Base-by-base conservation (phyloP, 2,797 vertebrate species). In the Manis pentadactyla region DNA sequence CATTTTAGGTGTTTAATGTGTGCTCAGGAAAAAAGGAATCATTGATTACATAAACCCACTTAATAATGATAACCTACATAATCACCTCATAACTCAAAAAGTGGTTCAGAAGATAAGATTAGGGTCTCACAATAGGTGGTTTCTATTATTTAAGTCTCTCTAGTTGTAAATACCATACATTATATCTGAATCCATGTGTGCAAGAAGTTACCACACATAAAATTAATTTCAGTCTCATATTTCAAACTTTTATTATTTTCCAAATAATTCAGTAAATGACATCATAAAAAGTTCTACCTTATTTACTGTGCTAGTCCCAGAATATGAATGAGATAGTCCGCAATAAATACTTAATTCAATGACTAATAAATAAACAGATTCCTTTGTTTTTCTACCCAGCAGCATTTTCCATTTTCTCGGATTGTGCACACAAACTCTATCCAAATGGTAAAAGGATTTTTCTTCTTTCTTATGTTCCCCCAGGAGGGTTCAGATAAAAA, bases 181-280 rank as follows among this genome's bases (percentile, higher is more conserved):
- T 84, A 53, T 19, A 73, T 77, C 59, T 63, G 59, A 95, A 86
- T 84, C 49, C 25, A 31, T n/a, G 17, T 77, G 12, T 86, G 13
- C 42, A 88, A 55, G 25, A 55, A 68, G 66, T 69, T 93, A 93
- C 49, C 74, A 75, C 63, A 55, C 27, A 87, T n/a, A 74, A 94
- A 96, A 97, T 90, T 96, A 97, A 96, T 90, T 96, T 93, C 42
- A 90, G 14, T 64, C 63, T 93, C 75, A 84, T 61, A 19, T 66
- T 85, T 95, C 95, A 97, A 94, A 89, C 66, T 95, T 97, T 75
- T 94, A 95, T 87, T 87, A 94, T 96, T 95, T 96, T 93, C 75
- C 92, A 95, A 97, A 90, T 96, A 96, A 94, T 66, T 93, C 84
- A 66, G 34, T 74, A 90, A 96, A 90, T 18, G 66, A 64, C 78